Base-by-base conservation (phyloP, 1,140 invertebrate genomes). In the Drosophila murphyi region DNA sequence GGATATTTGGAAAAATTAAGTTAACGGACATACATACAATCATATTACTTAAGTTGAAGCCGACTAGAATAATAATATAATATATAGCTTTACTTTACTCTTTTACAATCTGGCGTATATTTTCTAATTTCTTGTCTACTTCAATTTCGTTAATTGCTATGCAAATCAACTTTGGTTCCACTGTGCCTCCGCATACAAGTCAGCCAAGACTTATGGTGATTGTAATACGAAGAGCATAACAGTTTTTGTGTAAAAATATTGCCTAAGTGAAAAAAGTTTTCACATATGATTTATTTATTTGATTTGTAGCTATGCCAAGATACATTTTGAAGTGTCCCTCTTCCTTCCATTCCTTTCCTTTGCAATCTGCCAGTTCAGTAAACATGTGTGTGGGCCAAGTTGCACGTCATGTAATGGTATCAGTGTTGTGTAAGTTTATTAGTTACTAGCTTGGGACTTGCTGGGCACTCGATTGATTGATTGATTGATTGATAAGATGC, bases 181-280 rank as follows among this genome's bases (percentile, higher is more conserved):
- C 51, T 76, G 76, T 82, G 52, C 52, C 8, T 1, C 54, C 37
- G 32, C 54, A 65, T 4, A 35, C 37, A 4, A 76, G 37, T 47
- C 10, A 34, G 56, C 51, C 57, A 56, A 73, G 80, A 83, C 82
- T 88, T 82, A 88, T 79, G 83, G 62, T 68, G 50, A 68, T 73
- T 68, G 65, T 88, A 88, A 82, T 76, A 60, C 69, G 67, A 72
- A 70, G 56, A 71, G 43, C 55, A 76, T 73, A 82, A 65, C 48
- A 78, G 62, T 75, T 82, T 82, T 78, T 82, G 57, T 78, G 65
- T 65, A 67, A 80, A 82, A 87, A 80, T 87, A 80, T 83, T 75
- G 72, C 82, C 76, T 75, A 88, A 88, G 83, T 83, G 83, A 88
- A 87, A 76, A 88, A 87, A 87, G 76, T 87, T 87, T 83, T 74